phyloP scores from a whole-genome alignment of 92 coral and sea anemone species.

The Umimayanthus kanabou region DNA sequence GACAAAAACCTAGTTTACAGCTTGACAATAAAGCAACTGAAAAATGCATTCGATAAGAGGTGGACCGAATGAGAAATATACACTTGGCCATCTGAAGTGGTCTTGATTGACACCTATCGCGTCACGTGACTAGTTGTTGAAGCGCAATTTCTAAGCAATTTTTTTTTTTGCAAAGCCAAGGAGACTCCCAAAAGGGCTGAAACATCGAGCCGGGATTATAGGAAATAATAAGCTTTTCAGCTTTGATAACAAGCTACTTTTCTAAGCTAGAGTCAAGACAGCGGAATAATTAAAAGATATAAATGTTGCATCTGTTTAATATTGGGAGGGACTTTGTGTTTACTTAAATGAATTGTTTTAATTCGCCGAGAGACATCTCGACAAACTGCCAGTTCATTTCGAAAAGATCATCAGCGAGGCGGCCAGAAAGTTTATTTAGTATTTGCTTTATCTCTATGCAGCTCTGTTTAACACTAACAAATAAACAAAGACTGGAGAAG shows the following conservation, averaged over 20 bases:
- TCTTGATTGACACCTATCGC: constrained; percentile 52
- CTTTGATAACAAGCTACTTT: neutral
- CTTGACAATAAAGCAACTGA: constrained; percentile 44
- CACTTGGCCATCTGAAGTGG: constrained; percentile 42
- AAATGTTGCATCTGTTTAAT: constrained; percentile 7
- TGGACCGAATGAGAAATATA: constrained; percentile 35
- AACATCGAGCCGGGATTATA: neutral
- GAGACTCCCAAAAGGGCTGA: neutral
- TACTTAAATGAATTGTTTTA: constrained; percentile 38
- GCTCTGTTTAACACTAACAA: constrained; percentile 26
- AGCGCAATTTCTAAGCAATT: neutral
- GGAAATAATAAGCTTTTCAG: neutral
- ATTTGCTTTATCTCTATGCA: constrained; percentile 26
- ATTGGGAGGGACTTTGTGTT: constrained; percentile 19
- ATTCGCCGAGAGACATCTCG: constrained; percentile 14
- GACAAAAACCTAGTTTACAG: constrained; percentile 31
- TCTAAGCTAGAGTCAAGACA: neutral
- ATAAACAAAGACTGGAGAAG: constrained; percentile 2
- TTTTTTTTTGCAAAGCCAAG: constrained; percentile 4
- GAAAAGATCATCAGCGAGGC: constrained; percentile 16
- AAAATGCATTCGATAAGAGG: constrained; percentile 42
- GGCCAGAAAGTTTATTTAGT: constrained; percentile 28
- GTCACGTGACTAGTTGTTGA: constrained; percentile 65
- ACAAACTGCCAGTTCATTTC: constrained; percentile 46
- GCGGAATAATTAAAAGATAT: neutral